Conservation (phyloP, 2,113 vertebrate genomes). For the Noturus placidus region DNA sequence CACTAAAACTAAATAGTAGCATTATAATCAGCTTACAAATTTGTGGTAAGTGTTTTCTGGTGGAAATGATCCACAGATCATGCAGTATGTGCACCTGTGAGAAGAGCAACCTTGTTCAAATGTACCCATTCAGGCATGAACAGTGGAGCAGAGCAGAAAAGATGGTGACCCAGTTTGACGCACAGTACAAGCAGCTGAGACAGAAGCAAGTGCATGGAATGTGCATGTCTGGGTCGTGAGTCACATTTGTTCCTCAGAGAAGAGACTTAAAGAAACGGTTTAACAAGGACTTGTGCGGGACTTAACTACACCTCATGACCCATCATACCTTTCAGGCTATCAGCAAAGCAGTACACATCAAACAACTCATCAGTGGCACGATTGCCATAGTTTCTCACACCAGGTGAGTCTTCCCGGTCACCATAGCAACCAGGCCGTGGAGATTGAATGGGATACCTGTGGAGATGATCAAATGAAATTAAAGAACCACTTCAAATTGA, state of each 20-base stretch:
- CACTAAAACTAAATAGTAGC: neutral
- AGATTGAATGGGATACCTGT: slow-evolving; percentile 91
- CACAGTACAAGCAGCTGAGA: slow-evolving; percentile 31
- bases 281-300: slow-evolving; percentile 34
- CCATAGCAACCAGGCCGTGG: slow-evolving; percentile 95
- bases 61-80: slow-evolving; percentile 6
- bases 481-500: slow-evolving; percentile 17
- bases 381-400: slow-evolving; percentile 89
- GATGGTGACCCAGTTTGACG: slow-evolving; percentile 53
- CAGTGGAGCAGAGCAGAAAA: slow-evolving; percentile 29
- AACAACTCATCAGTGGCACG: slow-evolving; percentile 81
- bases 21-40: neutral
- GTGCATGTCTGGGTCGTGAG: slow-evolving; percentile 30
- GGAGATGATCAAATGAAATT: slow-evolving; percentile 37
- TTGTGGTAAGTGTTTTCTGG: neutral
- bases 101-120: slow-evolving; percentile 31
- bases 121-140: slow-evolving; percentile 42
- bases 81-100: slow-evolving; percentile 15
- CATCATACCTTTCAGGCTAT: slow-evolving; percentile 77
- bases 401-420: slow-evolving; percentile 88
- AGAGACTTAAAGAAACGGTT: slow-evolving; percentile 28
- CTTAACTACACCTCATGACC: slow-evolving; percentile 51
- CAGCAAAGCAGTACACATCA: slow-evolving; percentile 92
- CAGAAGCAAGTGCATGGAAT: slow-evolving; percentile 44
- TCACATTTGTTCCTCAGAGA: slow-evolving; percentile 20